A percentile compares a stretch with the other conserved stretches of the same genome.
Evolutionary conservation across 2,113 vertebrate species (phyloP).

Genomic region (Aegypius monachus): DNA sequence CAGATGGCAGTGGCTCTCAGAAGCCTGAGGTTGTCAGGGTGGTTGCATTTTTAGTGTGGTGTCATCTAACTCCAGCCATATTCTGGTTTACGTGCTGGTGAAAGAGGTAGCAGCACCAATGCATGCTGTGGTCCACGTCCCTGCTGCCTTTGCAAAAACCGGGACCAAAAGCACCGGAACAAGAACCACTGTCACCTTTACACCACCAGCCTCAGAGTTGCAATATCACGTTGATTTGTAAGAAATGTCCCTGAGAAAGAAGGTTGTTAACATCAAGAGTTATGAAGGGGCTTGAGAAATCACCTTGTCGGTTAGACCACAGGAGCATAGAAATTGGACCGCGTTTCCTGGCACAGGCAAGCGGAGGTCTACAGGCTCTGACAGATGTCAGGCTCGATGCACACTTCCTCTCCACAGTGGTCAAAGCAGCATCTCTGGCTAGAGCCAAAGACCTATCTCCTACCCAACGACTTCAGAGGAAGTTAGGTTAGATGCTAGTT

Average conservation of each 20-base stretch:
- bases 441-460: not conserved
- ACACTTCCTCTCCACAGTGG: not conserved
- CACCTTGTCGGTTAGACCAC: conserved; percentile 46
- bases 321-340: not conserved
- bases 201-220: conserved; percentile 15
- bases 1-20: not conserved
- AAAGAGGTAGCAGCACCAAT: not conserved
- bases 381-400: not conserved
- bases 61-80: not conserved
- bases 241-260: not conserved
- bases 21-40: not conserved
- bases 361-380: not conserved
- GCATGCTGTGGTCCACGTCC: fast-evolving
- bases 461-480: not conserved
- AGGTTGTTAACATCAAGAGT: not conserved
- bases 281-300: conserved; percentile 13
- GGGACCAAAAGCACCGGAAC: conserved; percentile 23
- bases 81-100: not conserved
- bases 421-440: not conserved
- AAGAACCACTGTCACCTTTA: conserved; percentile 14
- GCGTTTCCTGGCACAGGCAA: not conserved
- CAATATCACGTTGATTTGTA: conserved; percentile 31
- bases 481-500: not conserved
- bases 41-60: not conserved
- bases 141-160: not conserved